Evolutionary conservation across 2,888 invertebrate genomes (phyloP).

Genomic region (Portevinia maculata): DNA sequence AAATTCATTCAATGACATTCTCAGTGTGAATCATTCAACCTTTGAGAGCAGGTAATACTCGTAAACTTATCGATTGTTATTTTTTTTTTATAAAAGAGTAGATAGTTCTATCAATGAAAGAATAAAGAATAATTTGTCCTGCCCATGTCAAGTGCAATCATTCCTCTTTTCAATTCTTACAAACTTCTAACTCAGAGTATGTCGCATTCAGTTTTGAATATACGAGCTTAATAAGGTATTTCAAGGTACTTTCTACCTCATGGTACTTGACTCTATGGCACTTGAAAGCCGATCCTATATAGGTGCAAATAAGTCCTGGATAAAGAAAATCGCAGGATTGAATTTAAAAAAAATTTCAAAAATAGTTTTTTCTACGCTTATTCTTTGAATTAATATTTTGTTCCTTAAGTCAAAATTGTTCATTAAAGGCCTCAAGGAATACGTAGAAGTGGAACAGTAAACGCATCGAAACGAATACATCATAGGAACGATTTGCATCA

Average conservation of each 20-base stretch:
- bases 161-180: constrained; percentile 53
- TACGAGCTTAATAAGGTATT: constrained; percentile 2
- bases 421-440: too few relatives aligned
- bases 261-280: constrained; percentile 8
- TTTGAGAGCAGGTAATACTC: neutral
- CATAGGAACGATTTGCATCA: too few relatives aligned
- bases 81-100: constrained; percentile 20
- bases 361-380: too few relatives aligned
- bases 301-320: neutral
- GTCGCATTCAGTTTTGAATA: constrained; percentile 27
- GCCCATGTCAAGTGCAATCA: constrained; percentile 66
- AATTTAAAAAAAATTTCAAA: neutral
- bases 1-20: constrained; percentile 59
- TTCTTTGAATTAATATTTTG: too few relatives aligned
- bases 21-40: constrained; percentile 38
- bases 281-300: constrained; percentile 9
- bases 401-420: too few relatives aligned
- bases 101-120: constrained; percentile 47
- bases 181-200: constrained; percentile 43
- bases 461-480: too few relatives aligned
- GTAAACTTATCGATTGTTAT: constrained; percentile 55
- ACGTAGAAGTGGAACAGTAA: too few relatives aligned
- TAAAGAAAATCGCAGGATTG: neutral
- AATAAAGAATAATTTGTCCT: constrained; percentile 63
- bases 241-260: constrained; percentile 19